Evolutionary conservation across 2,888 invertebrate species (phyloP), one percentile per base, ranked within the genome.

Genomic region (Alloplasta piceator): DNA sequence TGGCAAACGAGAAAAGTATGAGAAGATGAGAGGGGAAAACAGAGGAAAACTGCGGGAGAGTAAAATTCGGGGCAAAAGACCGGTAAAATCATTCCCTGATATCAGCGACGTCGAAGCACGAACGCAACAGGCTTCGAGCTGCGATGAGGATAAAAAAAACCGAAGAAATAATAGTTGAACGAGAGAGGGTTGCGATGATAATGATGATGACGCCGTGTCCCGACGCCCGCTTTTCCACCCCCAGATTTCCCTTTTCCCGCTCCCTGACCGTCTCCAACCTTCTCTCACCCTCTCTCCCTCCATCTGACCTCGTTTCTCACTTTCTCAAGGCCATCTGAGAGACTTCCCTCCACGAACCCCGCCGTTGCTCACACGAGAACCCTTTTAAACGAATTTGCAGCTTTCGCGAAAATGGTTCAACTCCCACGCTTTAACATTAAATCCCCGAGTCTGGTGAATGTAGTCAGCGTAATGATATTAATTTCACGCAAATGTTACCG

Each of bases 101-200:
- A 48, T n/a, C 66, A 60, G 5, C 1, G 39, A 46, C 61, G 36
- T 73, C 26, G 73, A 46, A 58, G 63, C 67, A 56, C 48, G 38
- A 41, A 63, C 61, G 56, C 67, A 50, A 64, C 67, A 52, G 56
- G 63, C 67, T 50, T 43, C 43, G 36, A 46, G 43, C 52, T 43
- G 2, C 0, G 41, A 48, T 6, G 1, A 6, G 38, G 14, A 46
- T 12, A 14, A 7, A 14, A 43, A 39, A 58, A 50, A 48, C 9
- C 41, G 26, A 43, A 58, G 52, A 67, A 75, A 77, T 56, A 56
- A 43, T 58, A 66, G 73, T 77, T 73, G 38, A 43, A 48, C 46
- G 63, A 43, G 48, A 72, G 46, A 26, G 73, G 64, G 66, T 77
- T 46, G 73, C 67, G 61, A 26, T 26, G 26, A 26, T 26, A 3